These are phyloP conservation scores for Steinernema scapterisci DNA, from an alignment of 2,888 invertebrate genomes.

Conservation along the genomic window DNA sequence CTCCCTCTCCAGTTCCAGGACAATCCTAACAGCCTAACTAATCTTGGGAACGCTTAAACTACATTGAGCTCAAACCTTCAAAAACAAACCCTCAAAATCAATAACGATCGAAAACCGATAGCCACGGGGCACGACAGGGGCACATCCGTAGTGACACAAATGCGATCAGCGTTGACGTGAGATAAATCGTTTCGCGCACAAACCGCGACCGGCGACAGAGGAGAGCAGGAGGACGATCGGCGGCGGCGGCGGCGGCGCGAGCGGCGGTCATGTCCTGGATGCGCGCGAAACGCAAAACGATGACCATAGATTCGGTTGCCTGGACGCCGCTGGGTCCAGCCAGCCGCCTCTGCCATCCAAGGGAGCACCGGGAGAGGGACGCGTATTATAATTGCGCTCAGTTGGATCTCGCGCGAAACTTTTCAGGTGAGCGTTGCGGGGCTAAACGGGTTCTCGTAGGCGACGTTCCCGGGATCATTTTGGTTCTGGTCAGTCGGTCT, in stretches of 20 bases:
- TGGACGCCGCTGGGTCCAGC: too few species aligned
- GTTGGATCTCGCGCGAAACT: neutral
- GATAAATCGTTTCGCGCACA: constrained; percentile 2
- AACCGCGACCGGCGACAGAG: too few species aligned
- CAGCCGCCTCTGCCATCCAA: neutral
- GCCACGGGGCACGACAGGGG: constrained; percentile 7
- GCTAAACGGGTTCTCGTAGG: constrained; percentile 4
- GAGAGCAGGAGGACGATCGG: too few species aligned
- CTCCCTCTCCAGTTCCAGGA: too few species aligned
- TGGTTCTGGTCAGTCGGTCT: too few species aligned
- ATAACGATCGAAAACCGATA: neutral
- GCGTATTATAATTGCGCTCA: constrained; percentile 9
- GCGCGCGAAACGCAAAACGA: constrained; percentile 6
- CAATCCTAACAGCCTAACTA: too few species aligned
- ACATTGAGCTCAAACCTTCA: neutral
- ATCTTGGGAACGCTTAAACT: neutral
- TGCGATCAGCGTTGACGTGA: constrained; percentile 4
- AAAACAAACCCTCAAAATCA: constrained; percentile 1
- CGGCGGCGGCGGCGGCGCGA: neutral
- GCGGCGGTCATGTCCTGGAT: constrained; percentile 27
- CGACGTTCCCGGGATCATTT: too few species aligned
- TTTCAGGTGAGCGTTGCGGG: neutral
- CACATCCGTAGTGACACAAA: constrained; percentile 27
- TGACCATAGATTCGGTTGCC: too few species aligned
- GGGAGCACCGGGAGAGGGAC: neutral